Conservation (phyloP, 2,113 vertebrate species). For the Siniperca chuatsi region DNA sequence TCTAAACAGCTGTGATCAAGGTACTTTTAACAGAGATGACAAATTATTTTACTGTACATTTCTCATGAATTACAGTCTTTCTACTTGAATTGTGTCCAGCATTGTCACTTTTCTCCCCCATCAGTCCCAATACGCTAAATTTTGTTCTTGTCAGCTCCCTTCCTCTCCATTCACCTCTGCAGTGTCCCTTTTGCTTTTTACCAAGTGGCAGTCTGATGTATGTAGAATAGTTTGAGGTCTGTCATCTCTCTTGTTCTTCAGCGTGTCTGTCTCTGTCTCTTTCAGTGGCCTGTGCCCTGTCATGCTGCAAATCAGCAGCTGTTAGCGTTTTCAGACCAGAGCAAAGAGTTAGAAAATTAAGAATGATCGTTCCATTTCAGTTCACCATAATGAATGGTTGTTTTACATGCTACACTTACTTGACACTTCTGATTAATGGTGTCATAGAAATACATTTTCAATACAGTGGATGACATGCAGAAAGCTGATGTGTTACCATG, state of each 20-base stretch:
- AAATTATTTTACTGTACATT: slow-evolving; percentile 68
- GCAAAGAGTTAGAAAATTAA: slow-evolving; percentile 56
- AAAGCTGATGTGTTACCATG: slow-evolving; percentile 30
- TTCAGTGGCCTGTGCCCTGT: slow-evolving; percentile 55
- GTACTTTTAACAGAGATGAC: slow-evolving; percentile 63
- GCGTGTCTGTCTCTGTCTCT: slow-evolving; percentile 46
- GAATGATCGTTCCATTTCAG: slow-evolving; percentile 61
- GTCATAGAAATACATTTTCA: slow-evolving; percentile 38
- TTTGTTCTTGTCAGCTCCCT: slow-evolving; percentile 54
- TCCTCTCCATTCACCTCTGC: slow-evolving; percentile 45
- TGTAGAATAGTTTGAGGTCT: slow-evolving; percentile 43
- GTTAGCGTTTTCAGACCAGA: slow-evolving; percentile 60
- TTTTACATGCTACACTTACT: slow-evolving; percentile 58
- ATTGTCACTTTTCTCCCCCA: slow-evolving; percentile 51
- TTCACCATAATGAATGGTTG: slow-evolving; percentile 60
- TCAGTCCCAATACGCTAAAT: slow-evolving; percentile 35
- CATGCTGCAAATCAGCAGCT: slow-evolving; percentile 75
- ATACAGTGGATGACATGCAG: slow-evolving; percentile 19
- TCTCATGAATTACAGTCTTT: slow-evolving; percentile 66
- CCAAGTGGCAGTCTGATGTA: slow-evolving; percentile 39
- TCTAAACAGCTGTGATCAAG: slow-evolving; percentile 74
- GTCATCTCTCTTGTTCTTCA: slow-evolving; percentile 41
- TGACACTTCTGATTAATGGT: slow-evolving; percentile 62
- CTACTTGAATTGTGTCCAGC: slow-evolving; percentile 21
- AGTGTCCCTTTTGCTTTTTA: slow-evolving; percentile 29